These are phyloP conservation scores for Ellobium chinense DNA, from an alignment of 2,888 invertebrate species.

Conservation along the genomic window DNA sequence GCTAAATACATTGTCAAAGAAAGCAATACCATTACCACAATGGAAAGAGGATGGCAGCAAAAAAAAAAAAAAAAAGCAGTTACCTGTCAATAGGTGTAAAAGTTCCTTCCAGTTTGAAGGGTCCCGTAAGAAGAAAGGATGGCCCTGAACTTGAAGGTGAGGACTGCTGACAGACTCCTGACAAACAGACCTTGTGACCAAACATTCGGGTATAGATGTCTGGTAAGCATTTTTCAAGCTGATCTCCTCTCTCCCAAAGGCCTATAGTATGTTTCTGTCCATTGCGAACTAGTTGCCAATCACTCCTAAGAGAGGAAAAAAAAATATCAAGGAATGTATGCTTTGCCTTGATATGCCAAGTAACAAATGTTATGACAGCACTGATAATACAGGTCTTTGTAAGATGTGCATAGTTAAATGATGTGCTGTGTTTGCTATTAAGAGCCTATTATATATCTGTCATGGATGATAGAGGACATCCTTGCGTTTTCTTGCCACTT, in stretches of 20 bases:
- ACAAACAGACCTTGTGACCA: neutral
- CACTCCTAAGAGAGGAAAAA: conserved; percentile 6
- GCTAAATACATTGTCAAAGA: too few species aligned
- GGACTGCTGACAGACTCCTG: neutral
- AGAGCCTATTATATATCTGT: too few species aligned
- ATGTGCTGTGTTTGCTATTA: too few species aligned
- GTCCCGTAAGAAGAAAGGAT: neutral
- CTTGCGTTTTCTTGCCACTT: too few species aligned
- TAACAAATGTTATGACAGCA: too few species aligned
- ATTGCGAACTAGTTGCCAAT: conserved; percentile 2
- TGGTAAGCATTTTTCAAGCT: conserved; percentile 2
- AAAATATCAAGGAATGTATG: too few species aligned
- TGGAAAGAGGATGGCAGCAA: too few species aligned
- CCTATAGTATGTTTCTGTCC: neutral
- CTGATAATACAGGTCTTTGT: too few species aligned
- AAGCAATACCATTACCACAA: too few species aligned
- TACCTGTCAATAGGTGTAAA: conserved; percentile 12
- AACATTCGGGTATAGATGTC: neutral
- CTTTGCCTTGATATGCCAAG: too few species aligned
- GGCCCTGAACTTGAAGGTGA: neutral
- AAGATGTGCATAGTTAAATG: too few species aligned
- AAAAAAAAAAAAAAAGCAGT: neutral
- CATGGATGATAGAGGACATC: too few species aligned
- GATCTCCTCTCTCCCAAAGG: neutral
- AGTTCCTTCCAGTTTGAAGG: neutral